Conservation (phyloP, 2,888 invertebrate genomes). For the Cerceris ruficornis region DNA sequence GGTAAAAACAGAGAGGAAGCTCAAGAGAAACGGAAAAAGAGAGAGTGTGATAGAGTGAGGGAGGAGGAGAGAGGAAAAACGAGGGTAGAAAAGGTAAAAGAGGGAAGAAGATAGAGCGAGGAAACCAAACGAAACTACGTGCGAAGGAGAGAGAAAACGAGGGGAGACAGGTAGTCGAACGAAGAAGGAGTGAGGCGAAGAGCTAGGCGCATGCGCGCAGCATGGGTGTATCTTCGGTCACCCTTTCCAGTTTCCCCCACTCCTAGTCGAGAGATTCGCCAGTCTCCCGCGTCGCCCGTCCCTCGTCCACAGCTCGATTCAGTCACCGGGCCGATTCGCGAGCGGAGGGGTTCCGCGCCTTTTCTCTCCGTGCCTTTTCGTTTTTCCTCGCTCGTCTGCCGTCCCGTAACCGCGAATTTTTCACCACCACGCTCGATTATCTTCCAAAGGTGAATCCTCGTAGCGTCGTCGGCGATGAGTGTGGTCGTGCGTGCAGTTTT, state of each 20-base stretch:
- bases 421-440: neutral
- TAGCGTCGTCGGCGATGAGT: neutral
- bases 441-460: neutral
- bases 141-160: slow-evolving; percentile 8
- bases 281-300: slow-evolving; percentile 62
- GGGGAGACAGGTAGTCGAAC: slow-evolving; percentile 3
- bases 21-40: slow-evolving; percentile 3
- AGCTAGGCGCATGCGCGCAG: slow-evolving; percentile 70
- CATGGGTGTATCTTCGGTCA: slow-evolving; percentile 76
- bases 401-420: neutral
- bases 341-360: slow-evolving; percentile 72
- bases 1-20: slow-evolving; percentile 26
- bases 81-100: slow-evolving; percentile 22
- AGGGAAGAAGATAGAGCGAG: slow-evolving; percentile 39
- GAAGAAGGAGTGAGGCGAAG: slow-evolving; percentile 23
- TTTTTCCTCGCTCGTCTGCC: slow-evolving; percentile 3
- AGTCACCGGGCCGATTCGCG: slow-evolving; percentile 80
- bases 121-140: slow-evolving; percentile 9
- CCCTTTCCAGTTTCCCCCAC: slow-evolving; percentile 68
- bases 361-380: slow-evolving; percentile 58
- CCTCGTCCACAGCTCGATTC: slow-evolving; percentile 74
- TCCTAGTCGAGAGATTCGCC: slow-evolving; percentile 47
- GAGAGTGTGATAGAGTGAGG: slow-evolving; percentile 6
- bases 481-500: neutral
- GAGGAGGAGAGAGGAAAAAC: slow-evolving; percentile 21